These are phyloP conservation scores for Darevskia nairensis DNA, from an alignment of 2,797 vertebrate genomes.

Conservation along the genomic window DNA sequence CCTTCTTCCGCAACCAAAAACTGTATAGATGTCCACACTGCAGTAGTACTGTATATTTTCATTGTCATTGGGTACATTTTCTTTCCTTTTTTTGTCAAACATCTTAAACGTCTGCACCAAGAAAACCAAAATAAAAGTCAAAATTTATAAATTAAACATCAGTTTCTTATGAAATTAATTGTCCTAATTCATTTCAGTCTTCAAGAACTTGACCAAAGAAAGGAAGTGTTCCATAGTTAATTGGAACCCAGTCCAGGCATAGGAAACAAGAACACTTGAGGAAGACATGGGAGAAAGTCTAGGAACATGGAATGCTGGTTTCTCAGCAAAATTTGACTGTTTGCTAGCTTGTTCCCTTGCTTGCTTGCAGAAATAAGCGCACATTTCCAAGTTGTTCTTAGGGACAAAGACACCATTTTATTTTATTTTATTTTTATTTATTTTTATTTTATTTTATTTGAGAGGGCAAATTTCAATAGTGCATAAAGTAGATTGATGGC, in stretches of 20 bases:
- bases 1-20: not conserved
- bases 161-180: not conserved
- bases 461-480: not conserved
- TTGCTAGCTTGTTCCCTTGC: not conserved
- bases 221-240: not conserved
- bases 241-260: not conserved
- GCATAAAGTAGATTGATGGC: not conserved
- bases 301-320: not conserved
- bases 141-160: not conserved
- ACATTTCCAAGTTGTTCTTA: not conserved
- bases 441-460: not conserved
- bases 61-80: constrained; percentile 2
- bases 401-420: not conserved
- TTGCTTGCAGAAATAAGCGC: not conserved
- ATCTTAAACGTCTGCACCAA: not conserved
- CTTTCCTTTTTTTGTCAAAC: not conserved
- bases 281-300: not conserved
- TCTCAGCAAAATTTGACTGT: not conserved
- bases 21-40: not conserved
- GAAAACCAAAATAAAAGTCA: not conserved
- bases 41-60: not conserved
- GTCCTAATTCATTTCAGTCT: not conserved
- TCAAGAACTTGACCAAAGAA: not conserved
- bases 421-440: too few relatives aligned
- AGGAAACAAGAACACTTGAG: not conserved